Evolutionary conservation across 2,888 invertebrate genomes (phyloP).

Genomic region (Cyrtodaria siliqua): DNA sequence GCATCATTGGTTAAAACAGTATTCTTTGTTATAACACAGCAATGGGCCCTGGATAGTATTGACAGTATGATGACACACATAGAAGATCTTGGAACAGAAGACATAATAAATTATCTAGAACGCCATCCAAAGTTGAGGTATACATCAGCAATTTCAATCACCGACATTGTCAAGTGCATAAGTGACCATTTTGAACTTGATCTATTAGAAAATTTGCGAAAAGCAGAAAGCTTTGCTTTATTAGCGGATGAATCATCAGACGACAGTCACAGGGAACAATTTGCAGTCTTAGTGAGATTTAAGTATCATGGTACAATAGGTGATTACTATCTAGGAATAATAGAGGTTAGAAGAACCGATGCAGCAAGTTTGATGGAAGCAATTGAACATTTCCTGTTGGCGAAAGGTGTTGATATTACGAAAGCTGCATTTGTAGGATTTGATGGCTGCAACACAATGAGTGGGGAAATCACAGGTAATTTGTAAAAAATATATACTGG

Average conservation of each 20-base stretch:
- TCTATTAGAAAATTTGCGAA: too few relatives aligned
- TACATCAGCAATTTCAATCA: too few relatives aligned
- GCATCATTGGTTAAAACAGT: too few relatives aligned
- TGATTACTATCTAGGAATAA: conserved; percentile 31
- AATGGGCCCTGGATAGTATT: too few relatives aligned
- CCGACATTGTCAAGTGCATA: too few relatives aligned
- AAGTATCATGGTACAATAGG: background rate
- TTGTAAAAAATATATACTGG: too few relatives aligned
- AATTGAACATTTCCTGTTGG: conserved; percentile 25
- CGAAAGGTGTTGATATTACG: conserved; percentile 28
- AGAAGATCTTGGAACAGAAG: too few relatives aligned
- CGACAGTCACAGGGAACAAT: conserved; percentile 40
- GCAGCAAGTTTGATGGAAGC: conserved; percentile 31
- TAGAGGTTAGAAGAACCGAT: conserved; percentile 30
- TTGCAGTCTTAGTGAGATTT: conserved; percentile 32
- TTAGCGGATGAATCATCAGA: conserved; percentile 39
- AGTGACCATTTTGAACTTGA: too few relatives aligned
- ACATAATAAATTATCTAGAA: too few relatives aligned
- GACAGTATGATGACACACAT: background rate
- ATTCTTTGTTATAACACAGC: too few relatives aligned
- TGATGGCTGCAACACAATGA: conserved; percentile 47
- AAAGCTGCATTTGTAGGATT: conserved; percentile 41
- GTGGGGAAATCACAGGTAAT: conserved; percentile 44
- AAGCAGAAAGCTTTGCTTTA: too few relatives aligned
- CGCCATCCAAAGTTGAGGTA: too few relatives aligned